phyloP scores from a whole-genome alignment of 2,113 vertebrate species.

The Amphiprion ocellaris region DNA sequence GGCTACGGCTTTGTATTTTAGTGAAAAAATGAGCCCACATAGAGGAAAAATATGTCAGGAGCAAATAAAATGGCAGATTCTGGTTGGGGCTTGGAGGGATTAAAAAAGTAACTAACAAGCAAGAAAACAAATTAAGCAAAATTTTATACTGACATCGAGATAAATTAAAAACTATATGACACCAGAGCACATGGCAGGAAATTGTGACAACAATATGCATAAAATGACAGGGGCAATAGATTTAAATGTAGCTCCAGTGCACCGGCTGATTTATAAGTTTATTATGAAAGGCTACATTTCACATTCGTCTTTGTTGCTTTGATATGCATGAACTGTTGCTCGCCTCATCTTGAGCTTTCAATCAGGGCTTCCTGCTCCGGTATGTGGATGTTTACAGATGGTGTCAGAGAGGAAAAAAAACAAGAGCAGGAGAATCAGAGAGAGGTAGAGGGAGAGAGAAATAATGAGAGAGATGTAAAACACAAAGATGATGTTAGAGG shows the following conservation, averaged over 20 bases:
- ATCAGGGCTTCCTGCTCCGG: conserved; percentile 38
- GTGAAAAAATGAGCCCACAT: too few relatives aligned
- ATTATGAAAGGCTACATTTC: conserved; percentile 60
- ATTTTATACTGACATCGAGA: not conserved
- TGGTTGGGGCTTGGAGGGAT: too few relatives aligned
- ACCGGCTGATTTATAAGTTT: conserved; percentile 65
- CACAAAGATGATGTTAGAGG: conserved; percentile 21
- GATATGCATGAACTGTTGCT: conserved; percentile 64
- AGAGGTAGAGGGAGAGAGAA: not conserved
- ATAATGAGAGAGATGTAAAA: conserved; percentile 41
- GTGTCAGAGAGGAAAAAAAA: conserved; percentile 21
- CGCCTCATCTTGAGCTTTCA: conserved; percentile 40
- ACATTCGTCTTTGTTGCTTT: conserved; percentile 59
- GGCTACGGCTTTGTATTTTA: too few relatives aligned
- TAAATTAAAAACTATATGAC: conserved; percentile 19
- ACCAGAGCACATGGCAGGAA: conserved; percentile 32
- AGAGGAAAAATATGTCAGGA: too few relatives aligned
- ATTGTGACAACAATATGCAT: conserved; percentile 38
- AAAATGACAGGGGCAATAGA: conserved; percentile 31
- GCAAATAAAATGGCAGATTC: too few relatives aligned
- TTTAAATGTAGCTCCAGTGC: conserved; percentile 19
- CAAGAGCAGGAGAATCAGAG: conserved; percentile 4
- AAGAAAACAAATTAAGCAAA: conserved; percentile 14
- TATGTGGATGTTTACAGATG: conserved; percentile 57
- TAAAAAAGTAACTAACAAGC: not conserved